These are phyloP conservation scores for Orbicella faveolata DNA, from an alignment of 64 coral and sea anemone species.

Conservation along the genomic window DNA sequence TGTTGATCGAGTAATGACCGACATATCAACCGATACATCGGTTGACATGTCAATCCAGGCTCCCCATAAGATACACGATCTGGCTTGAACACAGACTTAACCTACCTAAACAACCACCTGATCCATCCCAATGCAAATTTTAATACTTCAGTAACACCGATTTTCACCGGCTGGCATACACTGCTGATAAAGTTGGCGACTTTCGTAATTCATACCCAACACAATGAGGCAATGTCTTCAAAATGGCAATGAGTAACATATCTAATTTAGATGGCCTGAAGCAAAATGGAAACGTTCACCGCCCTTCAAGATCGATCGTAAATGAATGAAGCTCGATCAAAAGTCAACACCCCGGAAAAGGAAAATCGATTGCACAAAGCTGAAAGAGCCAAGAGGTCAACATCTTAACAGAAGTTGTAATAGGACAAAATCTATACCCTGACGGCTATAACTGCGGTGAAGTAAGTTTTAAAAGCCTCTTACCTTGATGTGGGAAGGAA, in stretches of 20 bases:
- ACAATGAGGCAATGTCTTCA: background rate
- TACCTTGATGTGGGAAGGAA: slow-evolving; percentile 12
- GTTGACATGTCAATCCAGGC: too few species aligned
- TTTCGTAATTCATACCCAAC: background rate
- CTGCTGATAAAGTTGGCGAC: background rate
- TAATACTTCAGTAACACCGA: too few species aligned
- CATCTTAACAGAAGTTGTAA: background rate
- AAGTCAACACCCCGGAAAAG: background rate
- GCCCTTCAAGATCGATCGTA: background rate
- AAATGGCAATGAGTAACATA: background rate
- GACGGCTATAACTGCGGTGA: background rate
- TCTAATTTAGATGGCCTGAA: background rate
- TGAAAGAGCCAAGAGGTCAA: background rate
- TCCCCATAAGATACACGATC: too few species aligned
- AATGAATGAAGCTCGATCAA: background rate
- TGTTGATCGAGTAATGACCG: too few species aligned
- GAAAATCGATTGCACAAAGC: background rate
- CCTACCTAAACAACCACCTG: too few species aligned
- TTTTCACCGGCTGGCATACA: background rate
- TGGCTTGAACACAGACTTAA: too few species aligned
- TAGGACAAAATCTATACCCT: background rate
- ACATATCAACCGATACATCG: too few species aligned
- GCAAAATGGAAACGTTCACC: background rate
- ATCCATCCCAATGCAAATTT: too few species aligned
- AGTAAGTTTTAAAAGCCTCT: background rate